Conservation (phyloP, 2,888 invertebrate species). For the Spatulosminthurus flaviceps region DNA sequence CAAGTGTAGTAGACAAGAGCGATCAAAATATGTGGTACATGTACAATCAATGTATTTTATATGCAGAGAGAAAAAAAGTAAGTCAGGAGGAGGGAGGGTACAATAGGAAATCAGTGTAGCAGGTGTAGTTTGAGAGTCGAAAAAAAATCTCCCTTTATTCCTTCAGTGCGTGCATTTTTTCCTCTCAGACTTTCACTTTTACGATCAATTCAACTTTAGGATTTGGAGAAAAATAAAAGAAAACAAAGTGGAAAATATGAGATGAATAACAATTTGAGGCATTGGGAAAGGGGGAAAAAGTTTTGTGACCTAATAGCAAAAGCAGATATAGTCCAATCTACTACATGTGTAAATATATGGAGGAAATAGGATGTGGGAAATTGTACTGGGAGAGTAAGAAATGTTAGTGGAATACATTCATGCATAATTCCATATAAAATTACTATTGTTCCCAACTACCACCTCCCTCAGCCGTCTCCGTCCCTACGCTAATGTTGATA, state of each 20-base stretch:
- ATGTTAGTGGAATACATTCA: not conserved
- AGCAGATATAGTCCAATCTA: too few relatives aligned
- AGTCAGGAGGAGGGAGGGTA: too few relatives aligned
- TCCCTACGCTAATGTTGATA: not conserved
- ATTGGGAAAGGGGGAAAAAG: not conserved
- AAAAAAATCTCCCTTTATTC: too few relatives aligned
- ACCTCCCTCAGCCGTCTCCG: not conserved
- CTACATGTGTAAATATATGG: too few relatives aligned
- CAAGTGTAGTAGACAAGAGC: too few relatives aligned
- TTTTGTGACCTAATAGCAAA: too few relatives aligned
- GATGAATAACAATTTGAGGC: conserved; percentile 5
- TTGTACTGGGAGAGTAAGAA: not conserved
- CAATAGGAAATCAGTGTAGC: too few relatives aligned
- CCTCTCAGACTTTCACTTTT: not conserved
- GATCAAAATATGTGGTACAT: too few relatives aligned
- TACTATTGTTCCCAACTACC: not conserved
- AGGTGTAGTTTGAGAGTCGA: too few relatives aligned
- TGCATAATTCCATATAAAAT: not conserved
- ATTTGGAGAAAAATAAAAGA: not conserved
- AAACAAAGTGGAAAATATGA: conserved; percentile 2
- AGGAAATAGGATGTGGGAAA: too few relatives aligned
- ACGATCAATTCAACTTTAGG: not conserved
- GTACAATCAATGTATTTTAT: too few relatives aligned
- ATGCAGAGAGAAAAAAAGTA: too few relatives aligned
- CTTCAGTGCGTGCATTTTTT: not conserved